A percentile compares a stretch with the other conserved stretches of the same genome.
These are phyloP conservation scores for Frankliniella intonsa DNA, from an alignment of 2,888 invertebrate genomes.

Conservation along the genomic window DNA sequence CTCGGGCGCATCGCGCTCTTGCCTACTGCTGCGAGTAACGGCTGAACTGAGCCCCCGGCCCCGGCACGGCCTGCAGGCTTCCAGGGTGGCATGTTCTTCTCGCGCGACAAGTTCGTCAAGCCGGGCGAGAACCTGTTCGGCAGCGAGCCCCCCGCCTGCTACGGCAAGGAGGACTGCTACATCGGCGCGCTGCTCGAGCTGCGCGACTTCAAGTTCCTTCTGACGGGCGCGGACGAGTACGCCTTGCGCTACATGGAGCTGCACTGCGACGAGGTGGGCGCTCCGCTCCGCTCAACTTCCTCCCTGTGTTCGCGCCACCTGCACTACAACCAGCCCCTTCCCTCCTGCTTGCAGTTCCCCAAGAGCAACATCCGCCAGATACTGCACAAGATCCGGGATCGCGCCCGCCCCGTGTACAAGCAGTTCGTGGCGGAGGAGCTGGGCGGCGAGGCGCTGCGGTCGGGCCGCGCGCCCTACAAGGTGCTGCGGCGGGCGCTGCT, in stretches of 20 bases:
- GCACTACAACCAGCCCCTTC: neutral
- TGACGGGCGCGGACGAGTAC: constrained; percentile 80
- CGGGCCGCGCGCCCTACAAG: neutral
- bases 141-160: constrained; percentile 67
- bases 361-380: constrained; percentile 67
- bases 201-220: constrained; percentile 70
- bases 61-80: neutral
- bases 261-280: constrained; percentile 61
- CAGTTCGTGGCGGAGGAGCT: constrained; percentile 70
- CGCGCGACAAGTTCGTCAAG: constrained; percentile 58
- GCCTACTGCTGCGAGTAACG: neutral
- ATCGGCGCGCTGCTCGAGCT: constrained; percentile 75
- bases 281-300: neutral
- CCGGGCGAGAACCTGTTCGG: constrained; percentile 65
- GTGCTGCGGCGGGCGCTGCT: neutral
- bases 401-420: constrained; percentile 65
- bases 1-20: neutral
- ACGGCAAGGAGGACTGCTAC: constrained; percentile 75
- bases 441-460: constrained; percentile 35
- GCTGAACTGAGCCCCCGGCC: neutral
- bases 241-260: constrained; percentile 82
- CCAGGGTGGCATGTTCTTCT: constrained; percentile 50
- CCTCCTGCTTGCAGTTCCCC: constrained; percentile 55
- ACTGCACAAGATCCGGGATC: constrained; percentile 67
- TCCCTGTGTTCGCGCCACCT: neutral